phyloP scores from a whole-genome alignment of 2,888 invertebrate species.

The Lochmaea crataegi region DNA sequence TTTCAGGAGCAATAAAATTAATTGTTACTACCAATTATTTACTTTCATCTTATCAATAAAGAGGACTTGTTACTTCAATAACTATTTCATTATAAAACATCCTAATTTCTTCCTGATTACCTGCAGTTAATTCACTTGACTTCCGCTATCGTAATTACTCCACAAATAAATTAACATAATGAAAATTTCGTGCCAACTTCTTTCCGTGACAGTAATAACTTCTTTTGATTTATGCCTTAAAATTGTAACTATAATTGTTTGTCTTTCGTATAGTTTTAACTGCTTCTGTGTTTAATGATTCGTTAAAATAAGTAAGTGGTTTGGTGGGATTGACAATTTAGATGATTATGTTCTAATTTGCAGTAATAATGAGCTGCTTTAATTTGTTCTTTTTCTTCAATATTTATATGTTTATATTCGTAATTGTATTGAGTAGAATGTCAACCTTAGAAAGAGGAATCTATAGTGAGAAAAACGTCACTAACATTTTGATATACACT shows the following conservation, averaged over 20 bases:
- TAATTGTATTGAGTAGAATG: no score
- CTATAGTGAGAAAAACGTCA: no score
- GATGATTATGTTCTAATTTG: background rate
- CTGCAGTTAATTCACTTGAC: background rate
- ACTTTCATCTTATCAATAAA: background rate
- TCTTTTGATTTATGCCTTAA: slow-evolving; percentile 19
- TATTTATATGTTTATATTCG: background rate
- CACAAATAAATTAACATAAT: slow-evolving; percentile 14
- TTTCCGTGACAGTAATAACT: slow-evolving; percentile 24
- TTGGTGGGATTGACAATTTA: slow-evolving; percentile 1
- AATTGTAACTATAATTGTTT: slow-evolving; percentile 11
- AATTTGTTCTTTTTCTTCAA: background rate
- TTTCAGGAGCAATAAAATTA: no score
- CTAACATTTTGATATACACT: no score
- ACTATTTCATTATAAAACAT: background rate
- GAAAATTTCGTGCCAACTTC: slow-evolving; percentile 1
- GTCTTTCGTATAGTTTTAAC: slow-evolving; percentile 11
- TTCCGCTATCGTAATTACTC: slow-evolving; percentile 4
- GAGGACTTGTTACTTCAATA: background rate
- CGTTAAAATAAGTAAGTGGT: slow-evolving; percentile 10
- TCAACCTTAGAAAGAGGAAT: no score
- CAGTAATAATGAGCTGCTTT: background rate
- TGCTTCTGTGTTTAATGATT: slow-evolving; percentile 10
- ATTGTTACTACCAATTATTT: background rate
- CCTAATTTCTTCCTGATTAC: background rate